Conservation (phyloP, 1,140 invertebrate species). For the Cylas formicarius region DNA sequence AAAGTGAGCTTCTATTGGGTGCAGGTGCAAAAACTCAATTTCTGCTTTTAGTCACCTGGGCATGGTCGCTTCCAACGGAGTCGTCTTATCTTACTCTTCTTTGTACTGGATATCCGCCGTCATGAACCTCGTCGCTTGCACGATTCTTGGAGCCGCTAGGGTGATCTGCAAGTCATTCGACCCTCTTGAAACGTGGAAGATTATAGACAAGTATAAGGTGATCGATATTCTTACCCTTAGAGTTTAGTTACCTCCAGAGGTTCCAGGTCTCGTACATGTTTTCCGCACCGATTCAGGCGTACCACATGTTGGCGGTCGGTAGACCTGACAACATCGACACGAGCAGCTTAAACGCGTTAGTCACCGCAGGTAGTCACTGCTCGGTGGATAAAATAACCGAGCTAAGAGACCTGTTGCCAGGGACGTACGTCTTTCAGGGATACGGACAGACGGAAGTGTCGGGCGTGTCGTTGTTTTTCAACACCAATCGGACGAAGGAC, state of each 20-base stretch:
- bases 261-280: slow-evolving; percentile 38
- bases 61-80: background rate
- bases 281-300: slow-evolving; percentile 37
- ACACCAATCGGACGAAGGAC: slow-evolving; percentile 24
- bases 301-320: slow-evolving; percentile 38
- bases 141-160: slow-evolving; percentile 29
- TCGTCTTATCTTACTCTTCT: slow-evolving; percentile 21
- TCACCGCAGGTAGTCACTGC: slow-evolving; percentile 28
- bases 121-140: slow-evolving; percentile 23
- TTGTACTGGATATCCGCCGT: slow-evolving; percentile 32
- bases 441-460: slow-evolving; percentile 35
- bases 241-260: background rate
- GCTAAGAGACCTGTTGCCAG: slow-evolving; percentile 33
- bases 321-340: slow-evolving; percentile 32
- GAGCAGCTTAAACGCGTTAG: slow-evolving; percentile 20
- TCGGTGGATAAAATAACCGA: slow-evolving; percentile 17
- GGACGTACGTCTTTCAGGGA: slow-evolving; percentile 26
- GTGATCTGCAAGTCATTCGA: slow-evolving; percentile 38
- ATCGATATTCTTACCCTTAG: background rate
- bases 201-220: slow-evolving; percentile 44
- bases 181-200: slow-evolving; percentile 35
- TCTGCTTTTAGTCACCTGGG: slow-evolving; percentile 2
- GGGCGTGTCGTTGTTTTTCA: slow-evolving; percentile 27
- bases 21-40: background rate
- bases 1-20: slow-evolving; percentile 4